phyloP scores from a whole-genome alignment of 2,888 invertebrate genomes.

The Cyrtodaria siliqua region DNA sequence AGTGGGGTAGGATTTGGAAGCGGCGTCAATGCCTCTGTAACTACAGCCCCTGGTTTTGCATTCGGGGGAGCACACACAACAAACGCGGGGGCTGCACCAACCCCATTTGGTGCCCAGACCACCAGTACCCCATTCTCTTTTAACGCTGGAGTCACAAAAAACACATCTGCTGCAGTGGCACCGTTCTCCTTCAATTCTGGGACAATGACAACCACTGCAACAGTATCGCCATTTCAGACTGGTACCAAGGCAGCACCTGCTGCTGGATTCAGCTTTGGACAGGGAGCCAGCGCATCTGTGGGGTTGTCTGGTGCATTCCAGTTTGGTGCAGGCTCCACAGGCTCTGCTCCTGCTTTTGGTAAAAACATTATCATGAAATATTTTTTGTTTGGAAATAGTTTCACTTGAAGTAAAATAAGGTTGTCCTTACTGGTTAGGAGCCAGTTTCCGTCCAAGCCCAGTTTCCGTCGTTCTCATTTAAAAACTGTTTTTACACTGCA shows the following conservation, averaged over 20 bases:
- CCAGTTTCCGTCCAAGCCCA: too few relatives aligned
- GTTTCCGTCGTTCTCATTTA: too few relatives aligned
- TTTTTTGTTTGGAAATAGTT: too few relatives aligned
- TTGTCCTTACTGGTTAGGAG: too few relatives aligned
- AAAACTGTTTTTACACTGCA: too few relatives aligned
- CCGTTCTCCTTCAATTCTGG: constrained; percentile 35
- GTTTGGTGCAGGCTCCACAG: constrained; percentile 27
- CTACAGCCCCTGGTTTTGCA: neutral
- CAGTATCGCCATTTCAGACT: constrained; percentile 12
- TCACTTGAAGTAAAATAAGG: too few relatives aligned
- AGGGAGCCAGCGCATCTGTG: constrained; percentile 16
- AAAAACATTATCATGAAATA: neutral
- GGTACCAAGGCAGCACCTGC: constrained; percentile 7
- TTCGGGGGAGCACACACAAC: neutral
- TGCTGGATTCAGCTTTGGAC: constrained; percentile 42
- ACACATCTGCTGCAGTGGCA: constrained; percentile 15
- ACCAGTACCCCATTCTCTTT: constrained; percentile 17
- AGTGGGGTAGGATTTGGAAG: neutral
- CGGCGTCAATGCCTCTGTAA: neutral
- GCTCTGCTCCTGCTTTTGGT: constrained; percentile 45
- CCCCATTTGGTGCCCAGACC: too few relatives aligned
- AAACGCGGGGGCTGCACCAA: too few relatives aligned
- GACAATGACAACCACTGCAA: constrained; percentile 19
- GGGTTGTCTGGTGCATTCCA: constrained; percentile 18
- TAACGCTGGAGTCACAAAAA: constrained; percentile 1